A percentile compares a stretch with the other conserved stretches of the same genome.
Conservation (phyloP, 1,140 invertebrate genomes). For the Ips typographus region DNA sequence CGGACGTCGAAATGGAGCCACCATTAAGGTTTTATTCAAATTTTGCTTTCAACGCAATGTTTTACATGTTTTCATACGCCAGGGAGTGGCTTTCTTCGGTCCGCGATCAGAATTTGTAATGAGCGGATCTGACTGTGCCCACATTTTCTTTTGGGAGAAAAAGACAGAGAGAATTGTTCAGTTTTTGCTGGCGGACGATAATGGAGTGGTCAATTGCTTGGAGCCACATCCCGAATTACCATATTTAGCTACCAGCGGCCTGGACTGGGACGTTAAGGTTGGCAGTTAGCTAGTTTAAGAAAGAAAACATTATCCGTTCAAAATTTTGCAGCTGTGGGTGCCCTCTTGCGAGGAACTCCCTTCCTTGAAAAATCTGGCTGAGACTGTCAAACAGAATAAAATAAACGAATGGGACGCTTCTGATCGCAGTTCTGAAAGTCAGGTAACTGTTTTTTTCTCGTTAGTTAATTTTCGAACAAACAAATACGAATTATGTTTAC, state of each 20-base stretch:
- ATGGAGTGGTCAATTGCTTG: conserved; percentile 89
- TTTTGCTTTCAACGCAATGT: not conserved
- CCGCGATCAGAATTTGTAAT: conserved; percentile 86
- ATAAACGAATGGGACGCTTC: conserved; percentile 9
- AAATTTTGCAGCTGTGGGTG: conserved; percentile 62
- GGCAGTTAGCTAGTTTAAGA: too few relatives aligned
- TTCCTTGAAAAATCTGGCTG: conserved; percentile 38
- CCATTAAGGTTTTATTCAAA: conserved; percentile 66
- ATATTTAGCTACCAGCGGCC: conserved; percentile 84
- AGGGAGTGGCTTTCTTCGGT: conserved; percentile 90
- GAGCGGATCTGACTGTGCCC: conserved; percentile 93
- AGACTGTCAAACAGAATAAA: conserved; percentile 42
- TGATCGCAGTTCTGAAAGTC: conserved; percentile 13
- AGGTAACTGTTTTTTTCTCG: conserved; percentile 11
- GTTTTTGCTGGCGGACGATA: conserved; percentile 80
- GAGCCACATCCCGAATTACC: conserved; percentile 88
- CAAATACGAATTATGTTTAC: conserved; percentile 7
- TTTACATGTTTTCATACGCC: not conserved
- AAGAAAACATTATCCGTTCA: not conserved
- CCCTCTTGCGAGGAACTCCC: conserved; percentile 63
- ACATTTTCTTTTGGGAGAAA: conserved; percentile 94
- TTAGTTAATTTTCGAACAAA: not conserved
- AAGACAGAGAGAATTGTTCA: conserved; percentile 85
- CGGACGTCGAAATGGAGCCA: conserved; percentile 76
- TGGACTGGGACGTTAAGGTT: conserved; percentile 91